Conservation (phyloP, 2,113 vertebrate genomes). For the Puntigrus tetrazona region DNA sequence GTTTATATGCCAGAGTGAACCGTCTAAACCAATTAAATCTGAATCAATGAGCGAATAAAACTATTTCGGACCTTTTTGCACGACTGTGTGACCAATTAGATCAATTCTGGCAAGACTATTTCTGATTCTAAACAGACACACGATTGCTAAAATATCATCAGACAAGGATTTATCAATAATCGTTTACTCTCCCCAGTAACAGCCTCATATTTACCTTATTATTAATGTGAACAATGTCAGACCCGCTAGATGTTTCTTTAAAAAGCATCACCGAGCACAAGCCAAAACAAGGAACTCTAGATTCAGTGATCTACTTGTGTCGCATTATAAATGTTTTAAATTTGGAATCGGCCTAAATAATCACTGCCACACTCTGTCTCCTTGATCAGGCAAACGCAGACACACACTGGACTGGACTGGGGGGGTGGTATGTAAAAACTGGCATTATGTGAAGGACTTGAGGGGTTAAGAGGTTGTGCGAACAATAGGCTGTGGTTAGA, state of each 20-base stretch:
- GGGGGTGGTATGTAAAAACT: neutral
- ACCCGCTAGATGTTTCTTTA: neutral
- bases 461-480: constrained; percentile 30
- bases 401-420: neutral
- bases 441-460: constrained; percentile 6
- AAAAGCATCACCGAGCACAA: neutral
- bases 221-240: neutral
- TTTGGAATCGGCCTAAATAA: neutral
- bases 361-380: neutral
- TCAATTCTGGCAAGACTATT: neutral
- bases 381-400: constrained; percentile 12
- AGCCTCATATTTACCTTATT: neutral
- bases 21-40: neutral
- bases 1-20: neutral
- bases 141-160: neutral
- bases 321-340: neutral
- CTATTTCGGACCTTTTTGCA: neutral
- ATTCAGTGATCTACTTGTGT: neutral
- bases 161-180: neutral
- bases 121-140: neutral
- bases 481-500: constrained; percentile 33
- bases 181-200: neutral
- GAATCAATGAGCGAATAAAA: neutral
- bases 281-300: neutral
- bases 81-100: neutral